phyloP scores from a whole-genome alignment of 2,888 invertebrate species.

The Macaria notata region DNA sequence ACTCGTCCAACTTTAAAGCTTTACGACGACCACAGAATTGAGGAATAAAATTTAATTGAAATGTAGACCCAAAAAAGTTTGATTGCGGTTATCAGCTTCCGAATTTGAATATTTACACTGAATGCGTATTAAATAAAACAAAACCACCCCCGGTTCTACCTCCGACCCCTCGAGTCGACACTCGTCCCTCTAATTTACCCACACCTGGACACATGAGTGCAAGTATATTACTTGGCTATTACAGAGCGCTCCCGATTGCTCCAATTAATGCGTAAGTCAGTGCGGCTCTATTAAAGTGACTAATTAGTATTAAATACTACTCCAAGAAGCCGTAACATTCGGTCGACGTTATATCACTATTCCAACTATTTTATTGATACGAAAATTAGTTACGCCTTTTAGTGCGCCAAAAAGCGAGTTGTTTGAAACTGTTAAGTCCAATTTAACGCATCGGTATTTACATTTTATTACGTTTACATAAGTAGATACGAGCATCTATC shows the following conservation, averaged over 20 bases:
- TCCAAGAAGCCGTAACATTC: slow-evolving; percentile 26
- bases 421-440: slow-evolving; percentile 27
- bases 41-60: slow-evolving; percentile 82
- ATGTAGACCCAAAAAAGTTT: slow-evolving; percentile 76
- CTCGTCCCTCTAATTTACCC: background rate
- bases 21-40: slow-evolving; percentile 78
- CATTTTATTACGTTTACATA: slow-evolving; percentile 33
- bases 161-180: background rate
- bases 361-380: slow-evolving; percentile 34
- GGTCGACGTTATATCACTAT: slow-evolving; percentile 22
- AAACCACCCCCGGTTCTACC: slow-evolving; percentile 36
- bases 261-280: slow-evolving; percentile 31
- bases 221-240: slow-evolving; percentile 22
- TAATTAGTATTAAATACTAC: slow-evolving; percentile 33
- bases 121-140: slow-evolving; percentile 53
- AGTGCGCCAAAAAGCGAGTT: slow-evolving; percentile 33
- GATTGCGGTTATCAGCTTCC: slow-evolving; percentile 81
- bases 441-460: slow-evolving; percentile 34
- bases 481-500: slow-evolving; percentile 15
- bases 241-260: slow-evolving; percentile 19
- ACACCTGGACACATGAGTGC: no score
- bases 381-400: slow-evolving; percentile 31
- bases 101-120: slow-evolving; percentile 81
- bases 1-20: slow-evolving; percentile 81
- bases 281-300: slow-evolving; percentile 24